Percentiles rank a stretch among this genome's conserved stretches.
Conservation (phyloP, 2,797 vertebrate genomes). For the Enteromius argenteus region DNA sequence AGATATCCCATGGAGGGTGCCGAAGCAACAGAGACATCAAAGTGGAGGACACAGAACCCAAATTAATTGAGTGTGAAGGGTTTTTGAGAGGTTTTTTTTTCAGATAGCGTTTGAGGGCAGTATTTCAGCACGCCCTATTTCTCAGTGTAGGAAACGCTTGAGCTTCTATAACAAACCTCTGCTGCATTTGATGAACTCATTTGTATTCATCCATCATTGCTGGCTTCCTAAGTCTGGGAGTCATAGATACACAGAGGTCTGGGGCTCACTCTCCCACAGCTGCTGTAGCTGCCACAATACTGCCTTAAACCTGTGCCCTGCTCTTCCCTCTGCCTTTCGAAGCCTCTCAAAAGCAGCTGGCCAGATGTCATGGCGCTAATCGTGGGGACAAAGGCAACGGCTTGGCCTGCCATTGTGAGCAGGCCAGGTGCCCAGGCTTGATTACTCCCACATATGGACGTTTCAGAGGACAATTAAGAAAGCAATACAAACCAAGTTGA, state of each 20-base stretch:
- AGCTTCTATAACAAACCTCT: conserved; percentile 5
- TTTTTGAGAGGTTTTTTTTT: conserved; percentile 49
- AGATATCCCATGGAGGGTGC: conserved; percentile 18
- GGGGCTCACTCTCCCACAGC: conserved; percentile 59
- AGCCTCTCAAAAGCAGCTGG: conserved; percentile 58
- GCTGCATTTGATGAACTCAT: conserved; percentile 72
- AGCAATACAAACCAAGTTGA: conserved; percentile 42
- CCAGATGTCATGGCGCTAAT: conserved; percentile 68
- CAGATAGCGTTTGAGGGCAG: conserved; percentile 26
- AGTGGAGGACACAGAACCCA: conserved; percentile 62
- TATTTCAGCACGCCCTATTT: conserved; percentile 35
- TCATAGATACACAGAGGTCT: conserved; percentile 62
- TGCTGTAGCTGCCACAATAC: conserved; percentile 43
- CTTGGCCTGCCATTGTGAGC: conserved; percentile 41
- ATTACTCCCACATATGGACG: conserved; percentile 41
- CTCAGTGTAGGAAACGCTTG: background rate
- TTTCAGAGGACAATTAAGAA: conserved; percentile 50
- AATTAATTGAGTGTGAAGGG: conserved; percentile 70
- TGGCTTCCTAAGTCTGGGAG: conserved; percentile 69
- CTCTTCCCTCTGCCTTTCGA: conserved; percentile 63
- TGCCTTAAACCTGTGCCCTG: conserved; percentile 50
- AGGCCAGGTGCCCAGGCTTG: conserved; percentile 54
- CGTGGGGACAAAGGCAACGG: conserved; percentile 61
- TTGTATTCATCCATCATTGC: conserved; percentile 71
- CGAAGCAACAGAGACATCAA: conserved; percentile 67